These are phyloP conservation scores for Spinibarbus caldwelli DNA, from an alignment of 2,797 vertebrate genomes.

Conservation along the genomic window DNA sequence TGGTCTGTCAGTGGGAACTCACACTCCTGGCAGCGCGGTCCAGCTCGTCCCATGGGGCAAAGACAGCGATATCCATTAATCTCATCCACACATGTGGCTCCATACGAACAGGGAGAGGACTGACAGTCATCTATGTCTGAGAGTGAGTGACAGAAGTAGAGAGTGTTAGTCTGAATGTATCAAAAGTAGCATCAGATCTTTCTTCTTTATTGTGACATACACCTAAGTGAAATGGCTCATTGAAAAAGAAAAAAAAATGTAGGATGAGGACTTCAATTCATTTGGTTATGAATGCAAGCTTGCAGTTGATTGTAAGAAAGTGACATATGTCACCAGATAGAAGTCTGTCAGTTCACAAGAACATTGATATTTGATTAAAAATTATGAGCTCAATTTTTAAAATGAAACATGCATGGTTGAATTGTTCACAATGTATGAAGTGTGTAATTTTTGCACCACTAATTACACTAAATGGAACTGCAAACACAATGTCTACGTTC, in stretches of 20 bases:
- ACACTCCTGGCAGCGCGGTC: constrained; percentile 90
- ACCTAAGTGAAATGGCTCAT: neutral
- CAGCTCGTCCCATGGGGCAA: constrained; percentile 87
- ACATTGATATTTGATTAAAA: neutral
- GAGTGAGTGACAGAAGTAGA: constrained; percentile 13
- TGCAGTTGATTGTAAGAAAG: neutral
- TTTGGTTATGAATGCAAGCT: neutral
- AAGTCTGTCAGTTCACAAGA: neutral
- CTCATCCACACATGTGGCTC: constrained; percentile 91
- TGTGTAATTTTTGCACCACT: neutral
- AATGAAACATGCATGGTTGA: neutral
- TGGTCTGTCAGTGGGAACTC: constrained; percentile 61
- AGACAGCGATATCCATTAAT: constrained; percentile 89
- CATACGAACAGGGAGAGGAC: constrained; percentile 90
- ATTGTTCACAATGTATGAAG: neutral
- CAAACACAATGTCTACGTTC: neutral
- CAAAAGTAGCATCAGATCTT: neutral
- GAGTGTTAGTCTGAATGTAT: neutral
- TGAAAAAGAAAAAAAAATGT: neutral
- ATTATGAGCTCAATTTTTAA: neutral
- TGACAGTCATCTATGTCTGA: constrained; percentile 96
- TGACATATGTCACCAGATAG: neutral
- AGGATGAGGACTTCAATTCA: neutral
- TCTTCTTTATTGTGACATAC: neutral
- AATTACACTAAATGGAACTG: neutral